Percentiles rank a stretch among this genome's conserved stretches.
Evolutionary conservation across 2,888 invertebrate genomes (phyloP).

Genomic region (Sthenelais limicola): DNA sequence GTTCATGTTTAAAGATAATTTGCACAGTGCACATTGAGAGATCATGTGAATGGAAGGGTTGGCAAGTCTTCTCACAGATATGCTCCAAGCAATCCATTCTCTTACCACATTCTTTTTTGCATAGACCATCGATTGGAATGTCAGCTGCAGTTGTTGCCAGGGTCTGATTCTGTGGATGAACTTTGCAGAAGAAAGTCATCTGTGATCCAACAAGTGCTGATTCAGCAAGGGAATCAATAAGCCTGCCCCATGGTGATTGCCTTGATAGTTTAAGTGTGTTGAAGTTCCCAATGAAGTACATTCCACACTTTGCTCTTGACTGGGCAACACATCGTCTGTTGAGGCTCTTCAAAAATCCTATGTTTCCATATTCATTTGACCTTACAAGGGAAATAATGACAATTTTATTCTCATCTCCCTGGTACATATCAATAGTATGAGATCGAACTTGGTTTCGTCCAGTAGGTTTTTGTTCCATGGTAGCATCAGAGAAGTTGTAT

Average conservation of each 20-base stretch:
- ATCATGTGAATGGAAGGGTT: constrained; percentile 41
- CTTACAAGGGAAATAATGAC: constrained; percentile 60
- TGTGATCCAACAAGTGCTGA: too few relatives aligned
- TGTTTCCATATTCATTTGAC: constrained; percentile 56
- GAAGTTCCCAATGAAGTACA: constrained; percentile 48
- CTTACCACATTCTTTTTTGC: constrained; percentile 27
- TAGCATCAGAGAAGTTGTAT: too few relatives aligned
- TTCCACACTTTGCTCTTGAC: constrained; percentile 49
- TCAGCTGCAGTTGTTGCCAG: too few relatives aligned
- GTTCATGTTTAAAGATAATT: constrained; percentile 27
- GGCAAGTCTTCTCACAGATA: constrained; percentile 31
- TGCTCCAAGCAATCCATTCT: constrained; percentile 36
- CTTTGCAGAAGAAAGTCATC: too few relatives aligned
- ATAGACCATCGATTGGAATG: constrained; percentile 34
- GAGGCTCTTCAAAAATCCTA: constrained; percentile 64
- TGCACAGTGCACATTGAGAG: constrained; percentile 28
- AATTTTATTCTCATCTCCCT: constrained; percentile 63
- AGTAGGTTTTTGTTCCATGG: too few relatives aligned
- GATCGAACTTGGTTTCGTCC: too few relatives aligned
- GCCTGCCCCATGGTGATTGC: constrained; percentile 27
- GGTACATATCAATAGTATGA: constrained; percentile 58
- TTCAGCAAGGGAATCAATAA: too few relatives aligned
- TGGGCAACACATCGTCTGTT: constrained; percentile 69
- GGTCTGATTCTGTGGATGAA: too few relatives aligned
- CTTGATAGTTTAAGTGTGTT: constrained; percentile 40